Evolutionary conservation across 1,140 invertebrate species (phyloP).

Genomic region (Colletes gigas): DNA sequence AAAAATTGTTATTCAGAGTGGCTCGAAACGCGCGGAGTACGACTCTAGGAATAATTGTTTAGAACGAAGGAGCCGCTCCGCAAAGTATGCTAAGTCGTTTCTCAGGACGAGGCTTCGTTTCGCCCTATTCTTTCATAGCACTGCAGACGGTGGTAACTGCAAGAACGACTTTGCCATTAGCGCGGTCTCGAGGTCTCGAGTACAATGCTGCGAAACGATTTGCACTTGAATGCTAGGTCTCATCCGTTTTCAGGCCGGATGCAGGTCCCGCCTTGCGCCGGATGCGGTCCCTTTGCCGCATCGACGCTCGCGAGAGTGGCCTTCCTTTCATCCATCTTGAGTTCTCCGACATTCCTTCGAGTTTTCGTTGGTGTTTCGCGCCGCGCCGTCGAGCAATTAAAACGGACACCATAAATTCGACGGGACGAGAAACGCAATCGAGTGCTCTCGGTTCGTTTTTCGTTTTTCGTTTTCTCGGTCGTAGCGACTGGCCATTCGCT

Average conservation of each 20-base stretch:
- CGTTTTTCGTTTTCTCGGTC: constrained; percentile 6
- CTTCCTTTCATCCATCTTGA: neutral
- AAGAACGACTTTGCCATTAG: constrained; percentile 26
- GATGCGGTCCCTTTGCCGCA: constrained; percentile 66
- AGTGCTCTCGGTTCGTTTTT: neutral
- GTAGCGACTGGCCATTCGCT: neutral
- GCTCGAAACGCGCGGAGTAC: too few relatives aligned
- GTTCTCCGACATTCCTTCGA: too few relatives aligned
- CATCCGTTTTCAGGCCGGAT: constrained; percentile 70
- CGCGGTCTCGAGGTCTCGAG: constrained; percentile 61
- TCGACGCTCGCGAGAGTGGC: neutral
- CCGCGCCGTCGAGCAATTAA: constrained; percentile 15
- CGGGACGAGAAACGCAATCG: neutral
- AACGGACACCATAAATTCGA: constrained; percentile 10
- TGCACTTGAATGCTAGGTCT: constrained; percentile 75
- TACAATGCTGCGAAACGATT: constrained; percentile 73
- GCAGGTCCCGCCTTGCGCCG: constrained; percentile 62
- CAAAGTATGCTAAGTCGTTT: neutral
- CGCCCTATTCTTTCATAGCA: neutral
- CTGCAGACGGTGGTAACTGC: neutral
- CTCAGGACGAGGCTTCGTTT: neutral
- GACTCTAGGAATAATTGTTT: neutral
- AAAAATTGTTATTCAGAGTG: too few relatives aligned
- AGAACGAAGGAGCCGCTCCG: neutral
- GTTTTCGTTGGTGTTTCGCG: too few relatives aligned